phyloP scores from a whole-genome alignment of 2,888 invertebrate species.

The Apamea sordens region DNA sequence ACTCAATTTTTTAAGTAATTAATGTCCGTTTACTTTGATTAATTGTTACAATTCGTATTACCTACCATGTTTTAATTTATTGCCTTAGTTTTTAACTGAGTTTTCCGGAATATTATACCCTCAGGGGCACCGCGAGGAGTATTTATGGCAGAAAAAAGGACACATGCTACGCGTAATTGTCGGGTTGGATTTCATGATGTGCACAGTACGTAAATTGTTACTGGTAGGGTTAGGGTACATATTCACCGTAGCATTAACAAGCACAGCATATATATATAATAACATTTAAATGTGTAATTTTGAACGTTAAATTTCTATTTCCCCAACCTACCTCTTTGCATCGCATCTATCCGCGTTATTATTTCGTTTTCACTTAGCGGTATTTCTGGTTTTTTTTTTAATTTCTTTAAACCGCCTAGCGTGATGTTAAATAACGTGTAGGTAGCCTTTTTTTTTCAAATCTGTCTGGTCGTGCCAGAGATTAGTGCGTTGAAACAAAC shows the following conservation, averaged over 20 bases:
- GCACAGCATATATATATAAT: not conserved
- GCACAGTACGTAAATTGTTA: slow-evolving; percentile 35
- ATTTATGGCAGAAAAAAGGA: slow-evolving; percentile 53
- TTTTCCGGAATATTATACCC: slow-evolving; percentile 35
- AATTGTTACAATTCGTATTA: slow-evolving; percentile 53
- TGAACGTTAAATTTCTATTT: not conserved
- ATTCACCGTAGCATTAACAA: not conserved
- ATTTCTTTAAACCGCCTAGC: no score
- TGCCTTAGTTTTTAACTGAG: slow-evolving; percentile 45
- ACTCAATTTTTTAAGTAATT: slow-evolving; percentile 61
- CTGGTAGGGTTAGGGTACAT: not conserved
- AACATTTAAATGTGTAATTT: not conserved
- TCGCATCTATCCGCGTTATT: no score
- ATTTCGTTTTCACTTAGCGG: no score
- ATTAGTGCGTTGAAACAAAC: no score
- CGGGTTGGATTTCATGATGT: slow-evolving; percentile 12
- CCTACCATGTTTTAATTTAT: slow-evolving; percentile 43
- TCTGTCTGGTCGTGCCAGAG: no score
- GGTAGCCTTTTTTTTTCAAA: no score
- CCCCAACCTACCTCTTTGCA: not conserved
- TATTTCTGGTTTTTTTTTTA: no score
- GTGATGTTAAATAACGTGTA: no score
- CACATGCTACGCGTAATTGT: slow-evolving; percentile 9
- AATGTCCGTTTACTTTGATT: slow-evolving; percentile 53
- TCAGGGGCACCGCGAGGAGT: slow-evolving; percentile 11